A percentile compares a stretch with the other conserved stretches of the same genome.
These are phyloP conservation scores for Nothoprocta perdicaria DNA, from an alignment of 2,113 vertebrate species.

Conservation along the genomic window DNA sequence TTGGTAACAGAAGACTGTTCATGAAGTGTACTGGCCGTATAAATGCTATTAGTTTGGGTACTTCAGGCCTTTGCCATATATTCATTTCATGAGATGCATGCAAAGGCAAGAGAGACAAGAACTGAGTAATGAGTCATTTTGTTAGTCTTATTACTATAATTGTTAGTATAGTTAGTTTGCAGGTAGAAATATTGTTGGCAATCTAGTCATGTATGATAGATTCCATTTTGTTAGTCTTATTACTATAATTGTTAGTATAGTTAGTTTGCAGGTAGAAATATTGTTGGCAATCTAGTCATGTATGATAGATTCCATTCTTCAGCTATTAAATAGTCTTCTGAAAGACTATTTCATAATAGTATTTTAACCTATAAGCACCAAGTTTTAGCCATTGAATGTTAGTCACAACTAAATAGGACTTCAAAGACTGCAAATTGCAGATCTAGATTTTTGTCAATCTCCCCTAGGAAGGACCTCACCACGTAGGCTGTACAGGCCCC, in stretches of 20 bases:
- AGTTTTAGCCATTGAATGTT: not conserved
- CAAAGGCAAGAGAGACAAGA: not conserved
- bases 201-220: not conserved
- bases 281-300: not conserved
- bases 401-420: not conserved
- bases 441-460: not conserved
- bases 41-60: not conserved
- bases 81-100: not conserved
- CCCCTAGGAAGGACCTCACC: accelerated
- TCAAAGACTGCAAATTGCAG: not conserved
- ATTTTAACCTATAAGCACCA: not conserved
- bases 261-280: not conserved
- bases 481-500: not conserved
- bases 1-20: not conserved
- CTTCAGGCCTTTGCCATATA: not conserved
- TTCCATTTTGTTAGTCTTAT: not conserved
- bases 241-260: too few relatives aligned
- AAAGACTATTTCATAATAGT: not conserved
- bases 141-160: not conserved
- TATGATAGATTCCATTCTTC: not conserved
- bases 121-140: not conserved
- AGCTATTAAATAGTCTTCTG: not conserved
- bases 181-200: not conserved
- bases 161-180: not conserved
- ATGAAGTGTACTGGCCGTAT: not conserved